Percentiles rank a stretch among this genome's conserved stretches.
Conservation (phyloP, 2,888 invertebrate species). For the Oasisia sp. region DNA sequence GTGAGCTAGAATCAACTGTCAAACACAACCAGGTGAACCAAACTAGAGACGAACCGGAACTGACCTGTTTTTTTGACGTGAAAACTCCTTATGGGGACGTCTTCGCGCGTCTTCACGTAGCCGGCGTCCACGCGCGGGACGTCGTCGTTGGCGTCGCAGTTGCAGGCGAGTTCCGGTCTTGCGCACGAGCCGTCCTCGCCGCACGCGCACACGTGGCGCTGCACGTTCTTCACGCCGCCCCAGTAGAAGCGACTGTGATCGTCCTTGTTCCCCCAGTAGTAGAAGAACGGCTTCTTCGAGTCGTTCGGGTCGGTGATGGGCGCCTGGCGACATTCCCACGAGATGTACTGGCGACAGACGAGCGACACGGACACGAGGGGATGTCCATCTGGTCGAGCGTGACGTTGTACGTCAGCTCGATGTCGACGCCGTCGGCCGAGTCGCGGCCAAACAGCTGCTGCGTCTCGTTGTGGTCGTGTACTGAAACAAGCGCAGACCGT, state of each 20-base stretch:
- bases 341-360: conserved; percentile 54
- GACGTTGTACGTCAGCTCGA: conserved; percentile 45
- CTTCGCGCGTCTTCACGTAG: conserved; percentile 50
- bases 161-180: conserved; percentile 46
- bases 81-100: conserved; percentile 54
- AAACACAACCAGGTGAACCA: too few relatives aligned
- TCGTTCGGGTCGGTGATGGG: conserved; percentile 53
- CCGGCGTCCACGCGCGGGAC: conserved; percentile 54
- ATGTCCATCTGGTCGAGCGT: conserved; percentile 42
- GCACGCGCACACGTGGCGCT: conserved; percentile 47
- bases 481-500: conserved; percentile 38
- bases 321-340: conserved; percentile 55
- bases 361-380: conserved; percentile 50
- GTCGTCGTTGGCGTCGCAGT: conserved; percentile 56
- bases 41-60: not conserved
- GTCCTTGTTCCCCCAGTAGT: conserved; percentile 53
- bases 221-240: conserved; percentile 45
- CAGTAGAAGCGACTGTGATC: conserved; percentile 50
- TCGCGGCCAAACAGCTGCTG: conserved; percentile 51
- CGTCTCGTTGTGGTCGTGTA: conserved; percentile 49
- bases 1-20: too few relatives aligned
- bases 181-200: conserved; percentile 51
- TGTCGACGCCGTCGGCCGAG: conserved; percentile 51
- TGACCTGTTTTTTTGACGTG: conserved; percentile 58
- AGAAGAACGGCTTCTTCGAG: conserved; percentile 48